phyloP scores from a whole-genome alignment of 2,888 invertebrate genomes.

The Alentia gelatinosa region DNA sequence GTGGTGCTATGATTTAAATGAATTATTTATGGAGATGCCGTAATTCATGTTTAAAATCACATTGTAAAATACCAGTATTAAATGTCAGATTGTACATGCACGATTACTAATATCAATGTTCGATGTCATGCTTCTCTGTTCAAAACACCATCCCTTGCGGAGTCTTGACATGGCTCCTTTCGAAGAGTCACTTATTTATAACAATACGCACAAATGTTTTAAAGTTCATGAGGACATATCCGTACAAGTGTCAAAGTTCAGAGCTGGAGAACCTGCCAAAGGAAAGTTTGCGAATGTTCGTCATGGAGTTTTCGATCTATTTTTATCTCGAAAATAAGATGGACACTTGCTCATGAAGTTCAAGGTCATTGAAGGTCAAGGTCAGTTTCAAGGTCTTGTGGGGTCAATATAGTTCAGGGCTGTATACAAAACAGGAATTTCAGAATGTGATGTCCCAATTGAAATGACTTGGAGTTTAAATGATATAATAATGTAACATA shows the following conservation, averaged over 20 bases:
- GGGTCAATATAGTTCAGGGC: background rate
- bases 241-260: background rate
- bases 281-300: background rate
- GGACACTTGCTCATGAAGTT: background rate
- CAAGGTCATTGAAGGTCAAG: background rate
- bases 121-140: background rate
- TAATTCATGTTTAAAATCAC: background rate
- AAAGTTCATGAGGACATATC: background rate
- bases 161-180: background rate
- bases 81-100: background rate
- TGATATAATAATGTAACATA: background rate
- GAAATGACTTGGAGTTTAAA: background rate
- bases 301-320: background rate
- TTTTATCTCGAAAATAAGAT: background rate
- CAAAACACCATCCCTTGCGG: background rate
- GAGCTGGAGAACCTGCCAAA: constrained; percentile 7
- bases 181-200: background rate
- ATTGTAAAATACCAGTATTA: background rate
- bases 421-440: background rate
- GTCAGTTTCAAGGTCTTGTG: background rate
- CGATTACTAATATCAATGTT: background rate
- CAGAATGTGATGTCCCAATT: background rate
- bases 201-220: background rate
- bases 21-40: background rate
- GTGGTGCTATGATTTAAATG: constrained; percentile 25